Percentiles rank a stretch among this genome's conserved stretches.
phyloP scores from a whole-genome alignment of 2,797 vertebrate genomes.

The Erpetoichthys calabaricus region DNA sequence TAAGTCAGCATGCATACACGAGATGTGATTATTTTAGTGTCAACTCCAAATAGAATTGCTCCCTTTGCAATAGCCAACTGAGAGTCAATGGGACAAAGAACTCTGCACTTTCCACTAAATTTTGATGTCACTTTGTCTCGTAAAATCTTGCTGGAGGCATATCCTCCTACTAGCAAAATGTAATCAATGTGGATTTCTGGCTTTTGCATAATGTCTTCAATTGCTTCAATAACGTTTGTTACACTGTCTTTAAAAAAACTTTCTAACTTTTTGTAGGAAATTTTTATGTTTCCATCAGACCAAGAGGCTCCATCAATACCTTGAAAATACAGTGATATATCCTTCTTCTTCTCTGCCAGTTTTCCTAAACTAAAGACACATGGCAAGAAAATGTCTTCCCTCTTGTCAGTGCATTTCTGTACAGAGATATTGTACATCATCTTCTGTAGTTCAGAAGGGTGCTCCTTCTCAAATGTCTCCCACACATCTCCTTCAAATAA shows the following conservation, averaged over 20 bases:
- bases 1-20: no score
- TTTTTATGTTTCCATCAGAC: conserved; percentile 14
- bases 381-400: neutral
- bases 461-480: conserved; percentile 13
- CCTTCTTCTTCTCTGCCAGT: conserved; percentile 3
- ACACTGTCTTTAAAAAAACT: conserved; percentile 21
- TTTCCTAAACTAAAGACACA: conserved; percentile 20
- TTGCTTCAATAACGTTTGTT: no score
- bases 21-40: no score
- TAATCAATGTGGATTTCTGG: conserved; percentile 6
- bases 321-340: conserved; percentile 9
- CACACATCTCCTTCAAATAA: conserved; percentile 9
- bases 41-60: no score
- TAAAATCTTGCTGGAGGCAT: conserved; percentile 14
- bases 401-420: conserved; percentile 17
- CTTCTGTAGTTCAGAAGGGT: conserved; percentile 12
- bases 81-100: no score
- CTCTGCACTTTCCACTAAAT: no score
- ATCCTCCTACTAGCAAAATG: conserved; percentile 26
- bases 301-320: conserved; percentile 6
- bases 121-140: conserved; percentile 5
- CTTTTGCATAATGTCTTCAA: no score
- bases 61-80: no score
- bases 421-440: conserved; percentile 19
- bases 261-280: conserved; percentile 19